Evolutionary conservation across 2,797 vertebrate genomes (phyloP).

Genomic region (Cryptoprocta ferox): DNA sequence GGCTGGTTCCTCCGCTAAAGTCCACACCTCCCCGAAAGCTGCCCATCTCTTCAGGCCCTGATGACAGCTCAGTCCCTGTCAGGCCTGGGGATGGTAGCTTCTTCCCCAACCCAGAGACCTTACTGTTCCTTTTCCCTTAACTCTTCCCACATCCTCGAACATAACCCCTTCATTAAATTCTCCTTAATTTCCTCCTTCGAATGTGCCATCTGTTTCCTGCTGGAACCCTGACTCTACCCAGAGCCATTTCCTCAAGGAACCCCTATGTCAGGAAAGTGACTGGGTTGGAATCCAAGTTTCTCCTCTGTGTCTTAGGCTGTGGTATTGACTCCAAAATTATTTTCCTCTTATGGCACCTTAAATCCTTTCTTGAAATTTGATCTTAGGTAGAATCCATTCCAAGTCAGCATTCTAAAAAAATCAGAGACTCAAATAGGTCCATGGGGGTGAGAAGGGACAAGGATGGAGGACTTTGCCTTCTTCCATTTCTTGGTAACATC

Average conservation of each 20-base stretch:
- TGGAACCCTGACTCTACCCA: background rate
- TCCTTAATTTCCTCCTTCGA: no score
- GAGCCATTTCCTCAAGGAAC: background rate
- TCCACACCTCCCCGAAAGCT: rapidly evolving
- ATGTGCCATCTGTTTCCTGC: background rate
- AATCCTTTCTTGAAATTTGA: background rate
- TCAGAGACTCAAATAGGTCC: background rate
- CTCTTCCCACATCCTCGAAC: background rate
- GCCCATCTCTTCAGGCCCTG: background rate
- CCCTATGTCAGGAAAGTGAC: background rate
- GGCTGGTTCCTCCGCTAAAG: background rate
- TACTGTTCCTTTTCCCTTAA: background rate
- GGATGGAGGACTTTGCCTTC: background rate
- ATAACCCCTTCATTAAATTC: background rate
- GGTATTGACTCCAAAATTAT: background rate
- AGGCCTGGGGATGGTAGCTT: background rate
- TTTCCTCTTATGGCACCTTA: background rate
- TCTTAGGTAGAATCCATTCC: background rate
- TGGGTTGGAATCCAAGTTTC: background rate
- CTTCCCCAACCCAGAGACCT: no score
- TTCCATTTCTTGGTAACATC: background rate
- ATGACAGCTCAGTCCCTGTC: background rate
- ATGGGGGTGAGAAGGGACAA: background rate
- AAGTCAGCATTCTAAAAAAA: background rate
- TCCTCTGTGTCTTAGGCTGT: background rate